These are phyloP conservation scores for Cacajao melanocephalus DNA, from an alignment of 2,797 vertebrate species.

Conservation along the genomic window DNA sequence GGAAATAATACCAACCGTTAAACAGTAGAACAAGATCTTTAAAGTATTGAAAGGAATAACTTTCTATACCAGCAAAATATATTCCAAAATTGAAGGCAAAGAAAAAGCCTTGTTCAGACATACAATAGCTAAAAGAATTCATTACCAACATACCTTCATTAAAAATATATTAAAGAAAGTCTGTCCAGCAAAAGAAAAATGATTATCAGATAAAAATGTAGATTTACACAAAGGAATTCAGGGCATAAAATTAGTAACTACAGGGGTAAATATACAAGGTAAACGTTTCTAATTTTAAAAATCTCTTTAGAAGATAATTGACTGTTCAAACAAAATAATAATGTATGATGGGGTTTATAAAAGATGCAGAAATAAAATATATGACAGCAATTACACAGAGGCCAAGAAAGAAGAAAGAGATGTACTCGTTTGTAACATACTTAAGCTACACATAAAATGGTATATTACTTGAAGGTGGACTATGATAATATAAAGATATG, in stretches of 20 bases:
- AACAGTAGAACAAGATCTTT: background rate
- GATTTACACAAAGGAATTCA: background rate
- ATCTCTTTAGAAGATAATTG: background rate
- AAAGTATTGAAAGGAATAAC: background rate
- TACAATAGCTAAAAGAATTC: background rate
- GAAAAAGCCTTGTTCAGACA: background rate
- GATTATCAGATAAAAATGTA: background rate
- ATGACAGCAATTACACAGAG: background rate
- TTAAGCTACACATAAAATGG: background rate
- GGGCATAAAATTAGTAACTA: background rate
- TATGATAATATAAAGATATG: background rate
- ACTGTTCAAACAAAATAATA: background rate
- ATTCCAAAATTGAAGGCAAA: constrained; percentile 1
- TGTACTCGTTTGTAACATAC: background rate
- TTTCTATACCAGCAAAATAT: background rate
- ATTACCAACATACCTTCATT: background rate
- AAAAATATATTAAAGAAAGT: background rate
- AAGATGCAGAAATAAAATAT: background rate
- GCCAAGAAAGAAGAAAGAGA: background rate
- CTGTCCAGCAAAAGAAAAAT: background rate
- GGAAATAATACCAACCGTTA: background rate
- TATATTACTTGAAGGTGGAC: background rate
- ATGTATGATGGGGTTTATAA: background rate
- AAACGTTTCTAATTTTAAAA: background rate
- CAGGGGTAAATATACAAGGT: background rate